Evolutionary conservation across 1,140 invertebrate species (phyloP).

Genomic region (Eriosoma lanigerum): DNA sequence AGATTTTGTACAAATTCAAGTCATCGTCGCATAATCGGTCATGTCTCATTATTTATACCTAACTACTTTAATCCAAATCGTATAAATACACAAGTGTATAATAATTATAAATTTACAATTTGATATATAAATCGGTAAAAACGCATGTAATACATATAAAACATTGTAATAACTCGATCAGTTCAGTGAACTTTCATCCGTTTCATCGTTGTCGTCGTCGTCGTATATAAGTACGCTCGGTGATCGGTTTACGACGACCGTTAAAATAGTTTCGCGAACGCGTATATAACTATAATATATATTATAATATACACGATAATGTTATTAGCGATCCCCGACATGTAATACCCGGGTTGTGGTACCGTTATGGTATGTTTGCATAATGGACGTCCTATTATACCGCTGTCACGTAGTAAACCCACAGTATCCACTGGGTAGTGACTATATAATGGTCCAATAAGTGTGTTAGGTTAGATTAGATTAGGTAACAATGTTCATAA

Average conservation of each 20-base stretch:
- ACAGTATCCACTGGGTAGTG: too few relatives aligned
- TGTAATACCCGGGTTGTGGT: constrained; percentile 19
- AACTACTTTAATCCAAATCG: too few relatives aligned
- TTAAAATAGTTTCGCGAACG: not conserved
- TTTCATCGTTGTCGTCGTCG: not conserved
- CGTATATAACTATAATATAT: not conserved
- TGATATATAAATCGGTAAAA: too few relatives aligned
- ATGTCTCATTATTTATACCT: too few relatives aligned
- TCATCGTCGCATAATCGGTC: too few relatives aligned
- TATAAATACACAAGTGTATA: too few relatives aligned
- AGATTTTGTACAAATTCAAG: too few relatives aligned
- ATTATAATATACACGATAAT: not conserved
- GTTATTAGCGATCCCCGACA: not conserved
- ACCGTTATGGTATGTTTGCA: constrained; percentile 10
- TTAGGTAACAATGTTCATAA: too few relatives aligned
- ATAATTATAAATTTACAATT: too few relatives aligned
- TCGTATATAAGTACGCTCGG: not conserved
- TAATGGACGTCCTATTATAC: too few relatives aligned
- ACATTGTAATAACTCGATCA: not conserved
- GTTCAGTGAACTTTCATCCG: constrained; percentile 47
- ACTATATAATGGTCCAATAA: too few relatives aligned
- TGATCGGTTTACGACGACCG: constrained; percentile 2
- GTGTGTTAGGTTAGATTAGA: too few relatives aligned
- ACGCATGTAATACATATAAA: not conserved
- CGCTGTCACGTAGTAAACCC: not conserved